A percentile compares a stretch with the other conserved stretches of the same genome.
Conservation (phyloP, 2,797 vertebrate genomes). For the Sandelia bainsii region DNA sequence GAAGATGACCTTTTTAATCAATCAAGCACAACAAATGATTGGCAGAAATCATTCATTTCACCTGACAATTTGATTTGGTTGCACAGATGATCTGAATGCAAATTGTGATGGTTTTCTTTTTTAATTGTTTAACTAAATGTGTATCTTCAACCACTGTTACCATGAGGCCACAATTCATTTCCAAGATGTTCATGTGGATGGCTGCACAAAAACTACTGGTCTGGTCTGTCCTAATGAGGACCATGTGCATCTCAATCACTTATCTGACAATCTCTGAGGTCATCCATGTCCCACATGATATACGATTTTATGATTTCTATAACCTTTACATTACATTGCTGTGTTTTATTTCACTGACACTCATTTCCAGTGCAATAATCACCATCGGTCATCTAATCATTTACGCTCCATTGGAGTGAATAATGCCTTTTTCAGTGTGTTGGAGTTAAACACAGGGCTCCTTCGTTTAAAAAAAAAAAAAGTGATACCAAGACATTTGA, state of each 20-base stretch:
- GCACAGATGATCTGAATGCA: constrained; percentile 59
- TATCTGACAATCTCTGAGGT: constrained; percentile 18
- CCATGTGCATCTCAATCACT: constrained; percentile 28
- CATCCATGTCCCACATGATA: constrained; percentile 6
- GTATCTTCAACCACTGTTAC: constrained; percentile 35
- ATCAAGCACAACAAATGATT: constrained; percentile 32
- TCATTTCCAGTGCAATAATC: constrained; percentile 62
- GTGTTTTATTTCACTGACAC: constrained; percentile 6
- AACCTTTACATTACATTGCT: constrained; percentile 22
- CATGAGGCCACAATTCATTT: constrained; percentile 36
- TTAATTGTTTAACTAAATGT: constrained; percentile 19
- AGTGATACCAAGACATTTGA: constrained; percentile 32
- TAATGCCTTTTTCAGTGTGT: constrained; percentile 66
- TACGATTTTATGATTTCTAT: constrained; percentile 22
- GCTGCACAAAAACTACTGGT: constrained; percentile 11
- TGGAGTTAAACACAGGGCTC: constrained; percentile 33
- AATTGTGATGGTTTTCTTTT: constrained; percentile 40
- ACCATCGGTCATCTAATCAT: constrained; percentile 40
- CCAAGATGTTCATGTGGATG: constrained; percentile 8
- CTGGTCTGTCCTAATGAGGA: constrained; percentile 15
- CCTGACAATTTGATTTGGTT: constrained; percentile 25
- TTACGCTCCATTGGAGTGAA: constrained; percentile 47
- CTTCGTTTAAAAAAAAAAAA: background rate
- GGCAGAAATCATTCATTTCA: constrained; percentile 35
- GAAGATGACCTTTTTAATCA: constrained; percentile 46